A percentile compares a stretch with the other conserved stretches of the same genome.
These are phyloP conservation scores for Rhinella marina DNA, from an alignment of 2,797 vertebrate genomes.

Conservation along the genomic window DNA sequence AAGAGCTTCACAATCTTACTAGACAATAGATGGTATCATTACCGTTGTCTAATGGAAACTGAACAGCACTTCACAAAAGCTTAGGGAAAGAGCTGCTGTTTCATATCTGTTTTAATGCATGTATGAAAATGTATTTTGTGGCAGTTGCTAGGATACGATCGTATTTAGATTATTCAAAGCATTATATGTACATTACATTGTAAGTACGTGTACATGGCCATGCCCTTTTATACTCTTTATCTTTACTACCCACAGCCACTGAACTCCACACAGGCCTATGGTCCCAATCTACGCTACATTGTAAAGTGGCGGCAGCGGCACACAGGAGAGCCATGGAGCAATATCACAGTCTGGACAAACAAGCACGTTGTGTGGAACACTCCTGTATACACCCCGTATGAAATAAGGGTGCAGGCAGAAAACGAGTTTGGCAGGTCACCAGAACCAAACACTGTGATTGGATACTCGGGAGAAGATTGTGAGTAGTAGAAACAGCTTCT, in stretches of 20 bases:
- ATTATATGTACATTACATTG: neutral
- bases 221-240: neutral
- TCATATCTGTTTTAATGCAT: neutral
- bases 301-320: conserved; percentile 88
- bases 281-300: conserved; percentile 86
- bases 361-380: conserved; percentile 84
- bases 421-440: conserved; percentile 90
- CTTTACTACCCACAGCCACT: conserved; percentile 71
- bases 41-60: no score
- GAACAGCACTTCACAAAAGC: neutral
- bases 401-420: conserved; percentile 90
- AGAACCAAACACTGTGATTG: conserved; percentile 83
- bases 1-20: neutral
- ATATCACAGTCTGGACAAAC: conserved; percentile 75
- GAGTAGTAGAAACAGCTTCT: conserved; percentile 71
- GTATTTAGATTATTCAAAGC: neutral
- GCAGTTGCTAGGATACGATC: neutral
- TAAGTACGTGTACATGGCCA: neutral
- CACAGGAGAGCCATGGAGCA: conserved; percentile 82
- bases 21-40: neutral
- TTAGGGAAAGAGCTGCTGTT: neutral
- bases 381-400: conserved; percentile 88
- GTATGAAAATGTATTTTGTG: neutral
- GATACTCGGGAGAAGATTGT: conserved; percentile 96
- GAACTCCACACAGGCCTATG: conserved; percentile 87